phyloP scores from a whole-genome alignment of 2,113 vertebrate species.

The Phalacrocorax pelagicus region DNA sequence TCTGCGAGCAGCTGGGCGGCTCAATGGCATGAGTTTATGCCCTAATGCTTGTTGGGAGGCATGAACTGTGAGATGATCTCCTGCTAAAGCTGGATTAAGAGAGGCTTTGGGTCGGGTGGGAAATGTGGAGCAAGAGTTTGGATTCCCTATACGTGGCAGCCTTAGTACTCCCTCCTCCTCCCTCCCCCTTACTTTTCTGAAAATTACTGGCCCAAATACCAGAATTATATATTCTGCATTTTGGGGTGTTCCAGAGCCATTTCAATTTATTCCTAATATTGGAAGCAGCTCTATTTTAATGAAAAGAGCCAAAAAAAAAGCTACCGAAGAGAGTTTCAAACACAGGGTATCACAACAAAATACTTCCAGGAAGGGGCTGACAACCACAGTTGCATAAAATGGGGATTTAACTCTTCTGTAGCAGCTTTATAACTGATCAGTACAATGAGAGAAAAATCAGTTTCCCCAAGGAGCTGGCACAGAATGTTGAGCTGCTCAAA shows the following conservation, averaged over 20 bases:
- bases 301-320: neutral
- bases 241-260: neutral
- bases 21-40: neutral
- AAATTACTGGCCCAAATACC: neutral
- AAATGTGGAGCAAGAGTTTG: neutral
- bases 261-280: neutral
- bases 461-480: neutral
- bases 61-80: neutral
- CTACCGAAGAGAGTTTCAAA: neutral
- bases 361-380: neutral
- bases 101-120: neutral
- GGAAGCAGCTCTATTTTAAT: neutral
- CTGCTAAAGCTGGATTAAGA: slow-evolving; percentile 37
- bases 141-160: neutral
- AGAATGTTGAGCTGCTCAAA: neutral
- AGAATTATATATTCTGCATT: neutral
- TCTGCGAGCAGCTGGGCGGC: neutral
- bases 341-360: neutral
- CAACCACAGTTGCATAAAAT: neutral
- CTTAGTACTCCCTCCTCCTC: neutral
- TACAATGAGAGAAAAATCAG: neutral
- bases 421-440: neutral
- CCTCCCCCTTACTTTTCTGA: neutral
- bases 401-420: slow-evolving; percentile 1
- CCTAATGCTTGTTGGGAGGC: neutral